Evolutionary conservation across 2,888 invertebrate species (phyloP), one percentile per base, ranked within the genome.

Genomic region (Zootermopsis nevadensis): DNA sequence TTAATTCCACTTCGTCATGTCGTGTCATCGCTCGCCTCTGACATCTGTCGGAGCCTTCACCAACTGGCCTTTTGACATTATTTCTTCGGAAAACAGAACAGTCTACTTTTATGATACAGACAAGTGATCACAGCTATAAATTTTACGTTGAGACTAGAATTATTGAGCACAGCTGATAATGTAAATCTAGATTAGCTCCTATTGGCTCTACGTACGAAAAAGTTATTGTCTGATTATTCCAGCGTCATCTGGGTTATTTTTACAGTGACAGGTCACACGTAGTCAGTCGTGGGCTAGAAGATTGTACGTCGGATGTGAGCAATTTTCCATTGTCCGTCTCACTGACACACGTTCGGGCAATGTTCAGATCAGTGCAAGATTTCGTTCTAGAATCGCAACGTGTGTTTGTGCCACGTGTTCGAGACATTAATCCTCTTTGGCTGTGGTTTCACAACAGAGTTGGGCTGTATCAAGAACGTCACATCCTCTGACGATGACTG

Each of bases 331-430:
- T 38, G n/a, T n/a, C 33, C 38, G 74, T n/a, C 19, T 33, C 24
- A 19, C 33, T 22, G 38, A 33, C 7, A 38, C 24, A n/a, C 33
- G 3, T 2, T 1, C 6, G 4, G 24, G 31, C 10, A 74, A 74
- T n/a, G 38, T n/a, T 38, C 12, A 74, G 38, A 30, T 74, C 42
- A 33, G 38, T 74, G n/a, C 42, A 74, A 3, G 74, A 74, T 74
- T 74, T 74, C 4, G 74, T 38, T n/a, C 74, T 35, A 10, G 74
- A 74, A 74, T 74, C 2, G 4, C 38, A 33, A n/a, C 19, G 3
- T 19, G 48, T 19, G 48, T 48, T 48, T 19, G n/a, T n/a, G 48
- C 15, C 48, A 48, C 3, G 15, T 19, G 19, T 48, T 48, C 15
- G 15, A 10, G 48, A 15, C 12, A 48, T 48, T 19, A 15, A 3